Evolutionary conservation across 2,888 invertebrate species (phyloP), one percentile per base, ranked within the genome.

Genomic region (Brachyptera putata): DNA sequence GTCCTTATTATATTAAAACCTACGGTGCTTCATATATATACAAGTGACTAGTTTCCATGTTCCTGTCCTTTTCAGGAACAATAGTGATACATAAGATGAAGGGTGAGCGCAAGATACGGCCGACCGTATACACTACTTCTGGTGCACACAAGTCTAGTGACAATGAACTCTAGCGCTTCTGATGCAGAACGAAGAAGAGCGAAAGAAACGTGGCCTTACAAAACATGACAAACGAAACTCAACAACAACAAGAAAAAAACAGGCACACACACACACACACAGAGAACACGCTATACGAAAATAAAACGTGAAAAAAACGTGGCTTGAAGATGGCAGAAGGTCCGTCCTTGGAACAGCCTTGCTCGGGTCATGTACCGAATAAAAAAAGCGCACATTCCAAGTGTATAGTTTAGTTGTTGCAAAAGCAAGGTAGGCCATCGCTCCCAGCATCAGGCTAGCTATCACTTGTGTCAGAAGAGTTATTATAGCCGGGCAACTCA

Each of bases 281-380:
- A 43, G 14, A 55, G 24, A 37, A 61, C 41, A 36, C 56, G 46
- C 37, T 18, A n/a, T n/a, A 26, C 43, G 56, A 37, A 34, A 60
- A 56, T 58, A 41, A 37, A 43, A 24, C 26, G 57, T 30, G 37
- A 34, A 53, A 53, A 30, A n/a, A n/a, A n/a, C n/a, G n/a, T n/a
- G n/a, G 49, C 18, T 9, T 36, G 13, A 21, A n/a, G 46, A 46
- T 46, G 46, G 53, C 53, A 56, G 49, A 39, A 55, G 36, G 74
- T 70, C 72, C 75, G 76, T 71, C 76, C 76, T 76, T 76, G 76
- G 69, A 75, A 75, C 75, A 74, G 74, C 76, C 76, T 76, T 76
- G 75, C 70, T 65, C 68, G 69, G 70, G 70, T 68, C 69, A 68
- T 61, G 61, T 60, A 60, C 64, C 55, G 53, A 41, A 39, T 14